Base-by-base conservation (phyloP, 2,113 vertebrate genomes). In the Gopherus evgoodei region DNA sequence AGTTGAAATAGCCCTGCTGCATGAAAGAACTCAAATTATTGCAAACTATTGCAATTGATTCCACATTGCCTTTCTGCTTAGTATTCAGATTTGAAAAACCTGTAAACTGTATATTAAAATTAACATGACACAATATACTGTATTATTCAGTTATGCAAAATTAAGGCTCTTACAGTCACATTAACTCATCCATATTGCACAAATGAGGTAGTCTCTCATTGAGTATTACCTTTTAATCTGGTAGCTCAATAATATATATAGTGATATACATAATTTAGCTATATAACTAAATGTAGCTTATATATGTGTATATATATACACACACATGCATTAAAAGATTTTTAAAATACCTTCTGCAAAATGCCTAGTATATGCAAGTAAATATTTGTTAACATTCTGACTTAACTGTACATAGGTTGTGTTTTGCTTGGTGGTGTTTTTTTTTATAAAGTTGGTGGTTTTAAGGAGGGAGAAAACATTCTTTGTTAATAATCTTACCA, bases 21-120 rank as follows among this genome's bases (percentile, higher is more conserved):
- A 69, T 35, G 38, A 89, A 91, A 92, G 13, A 93, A 91, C 47
- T 38, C 29, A 90, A 35, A 90, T 90, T 93, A 95, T 17, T 35
- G 82, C 81, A 94, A 96, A 88, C 75, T 50, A 50, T 92, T 92
- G 57, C 42, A 88, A 90, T 29, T 76, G 72, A 94, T 83, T 85
- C 31, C 75, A 22, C 10, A 92, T 91, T 83, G 65, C 1, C 2
- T 75, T 89, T 90, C 65, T n/a, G 62, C 31, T 83, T 87, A 86
- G 75, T 5, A 90, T 93, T 90, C 24, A 76, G 87, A 38, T 79
- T 72, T 21, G 94, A 90, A 95, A 65, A 35, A 65, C 31, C 29
- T 88, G 35, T 83, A 90, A 92, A 52, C 17, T 90, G 76, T 83
- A 90, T 93, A 93, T 93, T 97, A 92, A 95, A 97, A 78, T 38